Evolutionary conservation across 2,113 vertebrate species (phyloP).

Genomic region (Thermophis baileyi): DNA sequence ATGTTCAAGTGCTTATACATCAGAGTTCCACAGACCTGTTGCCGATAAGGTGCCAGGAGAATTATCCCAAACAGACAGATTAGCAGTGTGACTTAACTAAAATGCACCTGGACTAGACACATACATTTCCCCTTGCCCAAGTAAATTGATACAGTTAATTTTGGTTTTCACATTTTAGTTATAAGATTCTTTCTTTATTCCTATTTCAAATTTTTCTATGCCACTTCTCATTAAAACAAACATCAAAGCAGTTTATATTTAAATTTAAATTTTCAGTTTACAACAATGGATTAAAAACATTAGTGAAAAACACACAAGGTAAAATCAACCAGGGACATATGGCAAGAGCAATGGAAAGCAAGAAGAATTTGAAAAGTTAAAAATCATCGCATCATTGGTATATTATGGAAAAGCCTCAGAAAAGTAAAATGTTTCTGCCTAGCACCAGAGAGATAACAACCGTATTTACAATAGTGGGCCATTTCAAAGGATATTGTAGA

Average conservation of each 20-base stretch:
- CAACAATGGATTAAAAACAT: not conserved
- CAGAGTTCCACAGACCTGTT: slow-evolving; percentile 70
- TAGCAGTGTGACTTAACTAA: slow-evolving; percentile 61
- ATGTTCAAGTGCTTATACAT: slow-evolving; percentile 71
- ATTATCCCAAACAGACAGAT: slow-evolving; percentile 67
- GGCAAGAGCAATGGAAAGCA: not conserved
- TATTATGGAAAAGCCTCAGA: not conserved
- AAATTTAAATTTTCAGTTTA: not conserved
- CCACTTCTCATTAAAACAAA: not conserved
- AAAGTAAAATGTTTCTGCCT: not conserved
- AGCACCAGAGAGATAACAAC: not conserved
- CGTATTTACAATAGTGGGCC: not conserved
- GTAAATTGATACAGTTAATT: not conserved
- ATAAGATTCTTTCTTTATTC: slow-evolving; percentile 1
- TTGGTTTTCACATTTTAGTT: slow-evolving; percentile 16
- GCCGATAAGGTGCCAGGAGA: slow-evolving; percentile 71
- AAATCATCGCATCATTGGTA: not conserved
- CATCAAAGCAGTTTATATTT: not conserved
- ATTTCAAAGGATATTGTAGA: not conserved
- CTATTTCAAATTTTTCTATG: not conserved
- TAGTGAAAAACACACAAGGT: not conserved
- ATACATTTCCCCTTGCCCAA: not conserved
- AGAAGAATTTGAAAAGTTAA: not conserved
- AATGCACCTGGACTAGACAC: slow-evolving; percentile 40
- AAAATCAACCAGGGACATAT: not conserved